A percentile compares a stretch with the other conserved stretches of the same genome.
Conservation (phyloP, 2,797 vertebrate genomes). For the Liparis tanakae region DNA sequence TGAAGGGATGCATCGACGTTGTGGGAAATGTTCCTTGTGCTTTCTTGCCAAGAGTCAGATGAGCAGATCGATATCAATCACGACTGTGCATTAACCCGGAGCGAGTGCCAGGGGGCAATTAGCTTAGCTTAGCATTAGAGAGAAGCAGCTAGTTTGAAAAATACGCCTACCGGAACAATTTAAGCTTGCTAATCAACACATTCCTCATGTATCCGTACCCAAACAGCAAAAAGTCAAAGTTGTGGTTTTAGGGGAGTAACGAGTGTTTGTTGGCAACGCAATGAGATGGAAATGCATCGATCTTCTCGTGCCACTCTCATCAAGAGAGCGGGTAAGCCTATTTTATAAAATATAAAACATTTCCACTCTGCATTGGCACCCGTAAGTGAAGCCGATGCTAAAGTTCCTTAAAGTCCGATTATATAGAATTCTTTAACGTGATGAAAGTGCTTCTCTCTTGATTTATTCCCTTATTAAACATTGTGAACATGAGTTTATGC, state of each 20-base stretch:
- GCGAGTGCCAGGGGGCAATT: background rate
- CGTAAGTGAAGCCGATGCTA: background rate
- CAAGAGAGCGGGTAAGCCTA: background rate
- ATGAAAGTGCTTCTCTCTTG: too few relatives aligned
- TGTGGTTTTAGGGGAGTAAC: background rate
- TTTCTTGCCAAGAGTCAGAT: background rate
- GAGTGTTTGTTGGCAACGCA: background rate
- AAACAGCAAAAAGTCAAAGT: background rate
- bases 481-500: too few relatives aligned
- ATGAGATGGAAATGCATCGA: background rate
- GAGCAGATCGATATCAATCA: slow-evolving; percentile 7
- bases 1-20: background rate
- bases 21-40: slow-evolving; percentile 2
- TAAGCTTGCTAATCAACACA: background rate
- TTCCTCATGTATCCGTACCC: background rate
- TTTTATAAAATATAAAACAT: background rate
- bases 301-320: background rate
- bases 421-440: too few relatives aligned
- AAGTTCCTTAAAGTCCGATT: background rate
- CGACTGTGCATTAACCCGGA: background rate
- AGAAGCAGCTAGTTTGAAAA: background rate
- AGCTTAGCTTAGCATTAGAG: slow-evolving; percentile 5
- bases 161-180: background rate
- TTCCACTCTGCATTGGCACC: background rate
- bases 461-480: too few relatives aligned